Evolutionary conservation across 1,140 invertebrate genomes (phyloP).

Genomic region (Solenopsis invicta): DNA sequence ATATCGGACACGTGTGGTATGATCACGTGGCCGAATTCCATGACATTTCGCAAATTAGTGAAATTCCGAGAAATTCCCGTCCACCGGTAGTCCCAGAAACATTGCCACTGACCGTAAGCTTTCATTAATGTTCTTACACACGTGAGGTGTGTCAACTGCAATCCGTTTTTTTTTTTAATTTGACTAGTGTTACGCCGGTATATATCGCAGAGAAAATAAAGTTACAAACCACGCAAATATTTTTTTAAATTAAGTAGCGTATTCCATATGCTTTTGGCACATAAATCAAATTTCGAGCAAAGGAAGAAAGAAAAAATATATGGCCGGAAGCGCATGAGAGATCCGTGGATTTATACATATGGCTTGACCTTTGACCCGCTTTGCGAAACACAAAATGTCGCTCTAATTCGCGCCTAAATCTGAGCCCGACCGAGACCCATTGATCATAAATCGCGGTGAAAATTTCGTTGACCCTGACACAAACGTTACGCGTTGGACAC

Average conservation of each 20-base stretch:
- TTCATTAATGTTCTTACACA: constrained; percentile 61
- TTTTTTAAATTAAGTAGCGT: background rate
- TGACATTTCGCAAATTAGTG: constrained; percentile 64
- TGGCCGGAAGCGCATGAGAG: background rate
- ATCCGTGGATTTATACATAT: constrained; percentile 8
- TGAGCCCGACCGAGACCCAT: constrained; percentile 25
- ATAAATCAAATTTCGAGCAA: background rate
- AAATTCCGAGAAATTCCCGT: constrained; percentile 63
- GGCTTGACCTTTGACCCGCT: constrained; percentile 10
- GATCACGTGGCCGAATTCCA: constrained; percentile 57
- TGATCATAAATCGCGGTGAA: constrained; percentile 55
- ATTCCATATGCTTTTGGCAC: background rate
- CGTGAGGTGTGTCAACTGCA: constrained; percentile 39
- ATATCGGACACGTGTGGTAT: constrained; percentile 60
- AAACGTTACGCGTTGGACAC: constrained; percentile 35
- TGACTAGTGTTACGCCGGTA: background rate
- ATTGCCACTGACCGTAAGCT: constrained; percentile 43
- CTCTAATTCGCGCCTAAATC: constrained; percentile 40
- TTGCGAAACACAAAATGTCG: constrained; percentile 35
- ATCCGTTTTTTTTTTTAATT: background rate
- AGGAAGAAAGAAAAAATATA: constrained; percentile 1
- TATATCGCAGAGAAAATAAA: background rate
- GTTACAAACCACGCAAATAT: background rate
- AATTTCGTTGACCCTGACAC: constrained; percentile 62
- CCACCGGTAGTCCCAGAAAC: constrained; percentile 9